These are phyloP conservation scores for Hydropotes inermis DNA, from an alignment of 2,113 vertebrate species.

Conservation along the genomic window DNA sequence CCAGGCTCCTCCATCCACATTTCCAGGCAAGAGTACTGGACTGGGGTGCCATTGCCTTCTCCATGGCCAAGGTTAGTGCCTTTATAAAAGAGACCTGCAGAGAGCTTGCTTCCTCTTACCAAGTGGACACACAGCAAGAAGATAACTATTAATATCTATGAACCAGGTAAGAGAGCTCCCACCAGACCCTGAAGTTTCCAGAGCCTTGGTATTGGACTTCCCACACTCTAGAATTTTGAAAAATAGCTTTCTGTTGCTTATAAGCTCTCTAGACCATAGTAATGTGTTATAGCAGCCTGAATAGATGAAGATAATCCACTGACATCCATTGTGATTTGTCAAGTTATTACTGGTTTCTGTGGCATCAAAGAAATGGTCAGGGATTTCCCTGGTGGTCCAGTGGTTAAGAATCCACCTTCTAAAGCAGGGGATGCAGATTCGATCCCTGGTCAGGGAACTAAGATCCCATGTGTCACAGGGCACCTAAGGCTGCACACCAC, in stretches of 20 bases:
- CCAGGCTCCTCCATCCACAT: no score
- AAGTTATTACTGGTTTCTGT: not conserved
- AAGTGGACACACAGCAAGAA: not conserved
- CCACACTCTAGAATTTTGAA: not conserved
- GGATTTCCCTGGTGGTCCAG: not conserved
- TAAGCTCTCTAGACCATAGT: not conserved
- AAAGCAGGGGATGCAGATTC: not conserved
- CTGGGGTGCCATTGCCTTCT: no score
- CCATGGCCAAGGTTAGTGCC: not conserved
- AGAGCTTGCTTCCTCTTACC: not conserved
- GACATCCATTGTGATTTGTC: not conserved
- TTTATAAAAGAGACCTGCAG: not conserved
- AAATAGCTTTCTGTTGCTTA: not conserved
- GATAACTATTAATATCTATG: not conserved
- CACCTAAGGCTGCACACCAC: not conserved
- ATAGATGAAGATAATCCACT: not conserved
- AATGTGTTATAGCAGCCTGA: not conserved
- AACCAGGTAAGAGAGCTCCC: not conserved
- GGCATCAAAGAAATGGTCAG: not conserved
- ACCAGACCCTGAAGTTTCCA: not conserved
- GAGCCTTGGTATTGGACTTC: not conserved
- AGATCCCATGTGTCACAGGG: not conserved
- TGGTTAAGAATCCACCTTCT: not conserved
- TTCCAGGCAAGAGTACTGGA: no score
- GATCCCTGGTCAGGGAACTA: not conserved